phyloP scores from a whole-genome alignment of 2,797 vertebrate genomes.

The Naso thynnoides region DNA sequence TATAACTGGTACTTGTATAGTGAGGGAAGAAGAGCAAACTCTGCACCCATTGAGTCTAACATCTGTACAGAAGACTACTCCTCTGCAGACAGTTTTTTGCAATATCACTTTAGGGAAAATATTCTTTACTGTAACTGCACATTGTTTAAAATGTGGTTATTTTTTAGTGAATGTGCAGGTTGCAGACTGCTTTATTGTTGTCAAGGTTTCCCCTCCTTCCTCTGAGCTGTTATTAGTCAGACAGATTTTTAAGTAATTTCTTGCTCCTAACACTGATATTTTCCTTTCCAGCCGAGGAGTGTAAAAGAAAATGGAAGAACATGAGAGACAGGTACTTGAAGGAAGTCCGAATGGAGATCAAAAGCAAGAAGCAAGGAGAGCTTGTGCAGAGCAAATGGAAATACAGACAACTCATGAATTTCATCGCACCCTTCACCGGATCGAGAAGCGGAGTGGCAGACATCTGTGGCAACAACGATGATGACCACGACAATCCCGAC shows the following conservation, averaged over 20 bases:
- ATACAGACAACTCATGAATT: slow-evolving; percentile 79
- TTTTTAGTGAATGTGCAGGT: not conserved
- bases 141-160: not conserved
- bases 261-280: slow-evolving; percentile 21
- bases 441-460: slow-evolving; percentile 64
- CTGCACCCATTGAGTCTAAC: not conserved
- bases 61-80: not conserved
- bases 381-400: slow-evolving; percentile 76
- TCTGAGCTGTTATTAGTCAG: not conserved
- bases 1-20: not conserved
- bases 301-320: slow-evolving; percentile 85
- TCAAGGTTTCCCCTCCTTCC: not conserved
- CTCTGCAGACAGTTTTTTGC: not conserved
- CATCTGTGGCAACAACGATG: slow-evolving; percentile 48
- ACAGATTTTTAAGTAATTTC: not conserved
- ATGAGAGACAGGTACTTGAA: slow-evolving; percentile 83
- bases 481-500: slow-evolving; percentile 61
- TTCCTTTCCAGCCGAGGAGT: slow-evolving; percentile 76
- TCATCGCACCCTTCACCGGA: slow-evolving; percentile 78
- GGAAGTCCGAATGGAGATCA: slow-evolving; percentile 78
- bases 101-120: not conserved
- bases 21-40: not conserved
- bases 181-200: not conserved
- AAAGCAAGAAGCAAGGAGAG: slow-evolving; percentile 77
- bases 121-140: not conserved